phyloP scores from a whole-genome alignment of 1,140 invertebrate species.

The Tetramorium alpestre region DNA sequence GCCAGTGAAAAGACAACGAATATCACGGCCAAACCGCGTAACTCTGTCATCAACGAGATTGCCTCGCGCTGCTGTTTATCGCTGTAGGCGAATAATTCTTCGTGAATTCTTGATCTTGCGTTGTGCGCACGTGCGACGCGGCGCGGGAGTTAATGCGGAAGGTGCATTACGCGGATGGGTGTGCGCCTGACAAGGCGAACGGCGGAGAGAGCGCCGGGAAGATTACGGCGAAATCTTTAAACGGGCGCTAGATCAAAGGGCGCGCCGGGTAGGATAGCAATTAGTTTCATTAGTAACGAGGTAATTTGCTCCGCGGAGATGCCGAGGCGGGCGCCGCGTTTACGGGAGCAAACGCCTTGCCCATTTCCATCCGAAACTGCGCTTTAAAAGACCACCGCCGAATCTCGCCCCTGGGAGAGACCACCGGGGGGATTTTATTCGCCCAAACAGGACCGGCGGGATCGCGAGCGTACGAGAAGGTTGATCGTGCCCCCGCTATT shows the following conservation, averaged over 20 bases:
- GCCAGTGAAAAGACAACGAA: background rate
- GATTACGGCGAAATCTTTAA: conserved; percentile 55
- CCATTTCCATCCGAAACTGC: conserved; percentile 3
- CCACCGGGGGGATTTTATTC: conserved; percentile 7
- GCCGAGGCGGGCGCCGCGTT: background rate
- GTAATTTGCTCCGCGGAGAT: conserved; percentile 55
- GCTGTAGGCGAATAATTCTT: background rate
- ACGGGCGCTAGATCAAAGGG: conserved; percentile 48
- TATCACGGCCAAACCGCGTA: background rate
- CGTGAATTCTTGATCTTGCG: background rate
- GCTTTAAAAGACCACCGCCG: conserved; percentile 25
- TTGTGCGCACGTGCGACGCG: background rate
- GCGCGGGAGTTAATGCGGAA: background rate
- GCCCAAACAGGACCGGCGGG: background rate
- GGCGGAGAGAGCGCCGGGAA: background rate
- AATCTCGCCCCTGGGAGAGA: conserved; percentile 16
- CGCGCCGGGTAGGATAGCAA: conserved; percentile 55
- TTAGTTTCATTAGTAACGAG: conserved; percentile 67
- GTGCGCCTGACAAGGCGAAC: conserved; percentile 60
- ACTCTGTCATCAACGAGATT: background rate
- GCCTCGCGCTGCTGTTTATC: background rate
- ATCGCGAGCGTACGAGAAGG: background rate
- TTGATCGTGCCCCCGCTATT: background rate
- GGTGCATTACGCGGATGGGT: conserved; percentile 29
- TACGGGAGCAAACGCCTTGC: background rate